Evolutionary conservation across 2,797 vertebrate species (phyloP).

Genomic region (Sebastes glaucus): DNA sequence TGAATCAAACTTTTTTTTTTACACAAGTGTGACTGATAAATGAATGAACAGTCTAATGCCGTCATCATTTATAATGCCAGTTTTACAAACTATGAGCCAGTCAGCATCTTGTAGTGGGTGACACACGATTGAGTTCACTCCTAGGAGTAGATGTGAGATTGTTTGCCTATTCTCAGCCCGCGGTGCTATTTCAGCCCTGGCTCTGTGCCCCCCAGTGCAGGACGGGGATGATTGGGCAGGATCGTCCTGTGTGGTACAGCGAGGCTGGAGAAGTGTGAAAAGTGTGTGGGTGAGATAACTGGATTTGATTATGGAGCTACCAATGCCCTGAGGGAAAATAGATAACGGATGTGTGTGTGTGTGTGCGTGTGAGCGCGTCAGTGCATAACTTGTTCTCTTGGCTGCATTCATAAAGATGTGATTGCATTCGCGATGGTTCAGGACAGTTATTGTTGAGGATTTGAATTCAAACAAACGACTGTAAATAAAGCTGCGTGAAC

Average conservation of each 20-base stretch:
- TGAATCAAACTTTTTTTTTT: not conserved
- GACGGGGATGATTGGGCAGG: constrained; percentile 46
- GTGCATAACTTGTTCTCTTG: constrained; percentile 23
- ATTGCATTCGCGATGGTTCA: constrained; percentile 22
- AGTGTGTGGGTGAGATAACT: constrained; percentile 65
- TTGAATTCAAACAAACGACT: constrained; percentile 35
- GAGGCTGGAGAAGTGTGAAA: constrained; percentile 61
- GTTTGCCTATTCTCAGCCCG: constrained; percentile 45
- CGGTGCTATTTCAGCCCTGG: constrained; percentile 54
- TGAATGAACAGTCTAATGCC: not conserved
- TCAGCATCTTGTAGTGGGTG: constrained; percentile 33
- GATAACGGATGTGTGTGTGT: constrained; percentile 49
- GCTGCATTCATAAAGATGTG: constrained; percentile 20
- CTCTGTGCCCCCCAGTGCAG: constrained; percentile 24
- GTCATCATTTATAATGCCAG: not conserved
- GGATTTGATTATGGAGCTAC: constrained; percentile 67
- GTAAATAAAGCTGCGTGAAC: not conserved
- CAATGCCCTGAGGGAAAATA: constrained; percentile 40
- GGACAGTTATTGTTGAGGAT: constrained; percentile 18
- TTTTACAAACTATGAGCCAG: not conserved
- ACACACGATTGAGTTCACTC: constrained; percentile 34
- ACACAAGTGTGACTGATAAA: not conserved
- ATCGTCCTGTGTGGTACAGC: constrained; percentile 46
- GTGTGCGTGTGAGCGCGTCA: not conserved
- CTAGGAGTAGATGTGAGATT: constrained; percentile 34